Conservation (phyloP, 2,797 vertebrate genomes). For the Melopsittacus undulatus region DNA sequence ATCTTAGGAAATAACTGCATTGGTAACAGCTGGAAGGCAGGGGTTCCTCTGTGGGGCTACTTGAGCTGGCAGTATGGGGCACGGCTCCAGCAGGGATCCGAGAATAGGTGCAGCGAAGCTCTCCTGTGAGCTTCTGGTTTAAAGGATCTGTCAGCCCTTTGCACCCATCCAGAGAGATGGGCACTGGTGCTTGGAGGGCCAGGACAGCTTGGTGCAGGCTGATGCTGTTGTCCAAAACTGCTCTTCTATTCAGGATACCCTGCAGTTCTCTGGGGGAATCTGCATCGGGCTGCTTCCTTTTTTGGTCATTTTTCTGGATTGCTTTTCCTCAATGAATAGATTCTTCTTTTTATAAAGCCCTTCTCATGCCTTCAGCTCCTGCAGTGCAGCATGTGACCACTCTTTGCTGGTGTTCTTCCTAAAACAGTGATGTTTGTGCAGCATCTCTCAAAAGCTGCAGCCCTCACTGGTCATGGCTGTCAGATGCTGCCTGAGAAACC, state of each 20-base stretch:
- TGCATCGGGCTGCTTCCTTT: constrained; percentile 25
- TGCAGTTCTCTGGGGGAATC: background rate
- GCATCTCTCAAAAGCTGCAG: constrained; percentile 8
- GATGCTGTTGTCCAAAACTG: background rate
- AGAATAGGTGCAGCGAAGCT: background rate
- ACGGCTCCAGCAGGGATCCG: background rate
- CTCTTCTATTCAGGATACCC: background rate
- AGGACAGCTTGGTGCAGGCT: background rate
- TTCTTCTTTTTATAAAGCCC: background rate
- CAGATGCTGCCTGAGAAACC: constrained; percentile 2
- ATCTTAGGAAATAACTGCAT: background rate
- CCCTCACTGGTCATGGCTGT: background rate
- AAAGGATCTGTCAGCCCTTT: background rate
- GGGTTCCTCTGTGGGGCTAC: background rate
- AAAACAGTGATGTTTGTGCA: constrained; percentile 61
- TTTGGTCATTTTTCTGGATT: constrained; percentile 55
- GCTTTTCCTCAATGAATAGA: constrained; percentile 59
- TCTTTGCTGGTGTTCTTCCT: constrained; percentile 54
- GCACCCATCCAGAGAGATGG: background rate
- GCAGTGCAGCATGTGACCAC: background rate
- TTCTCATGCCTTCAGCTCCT: constrained; percentile 49
- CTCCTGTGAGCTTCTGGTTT: background rate
- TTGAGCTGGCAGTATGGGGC: background rate
- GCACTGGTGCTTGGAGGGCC: background rate
- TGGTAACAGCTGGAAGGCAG: background rate